Evolutionary conservation across 1,140 invertebrate genomes (phyloP), one percentile per base, ranked within the genome.

Genomic region (Papilio machaon): DNA sequence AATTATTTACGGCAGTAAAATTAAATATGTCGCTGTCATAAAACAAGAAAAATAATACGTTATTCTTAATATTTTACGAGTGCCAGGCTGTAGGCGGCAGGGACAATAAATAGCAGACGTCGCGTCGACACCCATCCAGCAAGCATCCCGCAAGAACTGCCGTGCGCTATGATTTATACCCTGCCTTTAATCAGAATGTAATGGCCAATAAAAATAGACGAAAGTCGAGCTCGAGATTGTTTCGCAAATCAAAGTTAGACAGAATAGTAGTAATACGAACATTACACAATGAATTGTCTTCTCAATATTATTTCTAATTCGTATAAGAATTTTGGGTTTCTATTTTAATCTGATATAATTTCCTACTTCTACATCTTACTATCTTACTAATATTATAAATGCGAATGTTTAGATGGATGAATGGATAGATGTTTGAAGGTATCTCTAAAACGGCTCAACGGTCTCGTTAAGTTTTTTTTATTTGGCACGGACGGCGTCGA

Each of bases 21-120:
- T 84, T 84, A 85, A 85, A 85, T 81, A 80, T 80, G 83, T 77
- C 76, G 73, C 80, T 89, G 86, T 89, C 87, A 89, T 89, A 89
- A 89, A 89, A 82, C 84, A 85, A 82, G 86, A 88, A 87, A 87
- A 89, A 86, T 89, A 85, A 87, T 84, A 81, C 80, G 82, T 85
- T 84, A 84, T 83, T 87, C 81, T 83, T 86, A 82, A 84, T 87
- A 85, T 86, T 85, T 87, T 82, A 86, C 81, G 85, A 83, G 80
- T 38, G 54, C 80, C 47, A 52, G 52, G 35, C 75, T 74, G 87
- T 88, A 85, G 84, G 86, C 84, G 86, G 80, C 77, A 54, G 79
- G 74, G 81, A 80, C 78, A 83, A 86, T 83, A 87, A 82, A 86
- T 82, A 82, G 60, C 74, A 79, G 83, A 82, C 82, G 76, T 82